These are phyloP conservation scores for Remorina albescens DNA, from an alignment of 2,797 vertebrate genomes.

Conservation along the genomic window DNA sequence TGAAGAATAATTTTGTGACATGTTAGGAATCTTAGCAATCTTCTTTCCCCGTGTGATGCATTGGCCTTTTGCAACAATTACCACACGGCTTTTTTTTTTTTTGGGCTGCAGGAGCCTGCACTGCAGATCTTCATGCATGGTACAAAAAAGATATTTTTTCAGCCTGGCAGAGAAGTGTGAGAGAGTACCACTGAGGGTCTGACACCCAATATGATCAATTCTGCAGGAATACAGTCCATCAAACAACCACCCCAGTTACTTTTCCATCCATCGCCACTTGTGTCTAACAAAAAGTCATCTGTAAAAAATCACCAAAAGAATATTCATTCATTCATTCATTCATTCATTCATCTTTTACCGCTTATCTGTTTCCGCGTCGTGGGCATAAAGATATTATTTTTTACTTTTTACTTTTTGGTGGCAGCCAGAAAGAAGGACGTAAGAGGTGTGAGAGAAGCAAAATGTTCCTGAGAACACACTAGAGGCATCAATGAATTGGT, in stretches of 20 bases:
- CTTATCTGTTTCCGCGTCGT: no score
- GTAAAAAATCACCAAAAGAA: constrained; percentile 30
- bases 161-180: constrained; percentile 34
- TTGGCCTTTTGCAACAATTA: constrained; percentile 30
- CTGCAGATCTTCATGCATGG: constrained; percentile 13
- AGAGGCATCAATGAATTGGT: constrained; percentile 17
- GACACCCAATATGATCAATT: constrained; percentile 45
- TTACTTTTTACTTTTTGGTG: constrained; percentile 30
- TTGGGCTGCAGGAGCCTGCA: background rate
- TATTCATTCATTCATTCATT: no score
- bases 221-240: constrained; percentile 56
- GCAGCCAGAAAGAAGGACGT: constrained; percentile 5
- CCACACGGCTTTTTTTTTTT: background rate
- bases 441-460: constrained; percentile 29
- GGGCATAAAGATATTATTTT: no score
- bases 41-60: background rate
- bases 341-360: no score
- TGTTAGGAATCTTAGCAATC: constrained; percentile 34
- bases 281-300: constrained; percentile 42
- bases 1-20: constrained; percentile 60
- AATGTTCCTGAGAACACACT: constrained; percentile 30
- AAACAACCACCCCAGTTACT: constrained; percentile 36
- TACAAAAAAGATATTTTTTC: constrained; percentile 22
- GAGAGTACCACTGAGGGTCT: constrained; percentile 29
- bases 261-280: constrained; percentile 27